Percentiles rank a stretch among this genome's conserved stretches.
phyloP scores from a whole-genome alignment of 2,113 vertebrate genomes.

The cat (Felis catus) region F.catus_Fca126_mat1.0 CM031417.1:127488501-127489000 shows the following conservation, averaged over 20 bases:
- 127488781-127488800: slow-evolving; percentile 70
- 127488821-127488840: slow-evolving; percentile 76
- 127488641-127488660: slow-evolving; percentile 59
- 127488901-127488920: slow-evolving; percentile 52
- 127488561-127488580: background rate
- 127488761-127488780: slow-evolving; percentile 85
- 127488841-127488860: slow-evolving; percentile 75
- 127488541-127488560: background rate
- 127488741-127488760: slow-evolving; percentile 79
- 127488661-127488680: slow-evolving; percentile 73
- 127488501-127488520: background rate
- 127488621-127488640: background rate
- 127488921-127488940: slow-evolving; percentile 66
- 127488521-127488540: background rate
- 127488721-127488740: slow-evolving; percentile 79
- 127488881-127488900: slow-evolving; percentile 64
- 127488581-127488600: background rate
- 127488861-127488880: slow-evolving; percentile 67
- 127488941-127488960: slow-evolving; percentile 57
- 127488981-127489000: slow-evolving; percentile 32
- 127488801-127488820: slow-evolving; percentile 70
- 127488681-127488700: slow-evolving; percentile 80
- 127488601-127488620: background rate
- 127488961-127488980: slow-evolving; percentile 66
- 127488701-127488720: slow-evolving; percentile 83